Base-by-base conservation (phyloP, 2,113 vertebrate species). In the Malurus alboscapulatus region DNA sequence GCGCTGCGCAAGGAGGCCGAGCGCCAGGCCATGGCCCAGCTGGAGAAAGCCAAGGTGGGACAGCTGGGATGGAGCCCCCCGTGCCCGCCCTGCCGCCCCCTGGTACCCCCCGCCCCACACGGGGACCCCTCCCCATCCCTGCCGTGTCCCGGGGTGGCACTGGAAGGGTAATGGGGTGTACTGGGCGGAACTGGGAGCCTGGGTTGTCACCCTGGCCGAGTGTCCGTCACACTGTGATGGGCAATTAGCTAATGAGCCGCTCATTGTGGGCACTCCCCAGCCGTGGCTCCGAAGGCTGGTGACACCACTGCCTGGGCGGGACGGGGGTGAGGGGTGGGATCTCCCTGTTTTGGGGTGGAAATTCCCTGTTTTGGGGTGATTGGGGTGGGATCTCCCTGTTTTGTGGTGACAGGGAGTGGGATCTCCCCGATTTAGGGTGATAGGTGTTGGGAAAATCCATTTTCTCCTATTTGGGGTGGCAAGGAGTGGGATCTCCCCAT, bases 21-120 rank as follows among this genome's bases (percentile, higher is more conserved):
- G 97, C 98, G 98, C 90, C 99, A 99, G 97, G 99, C 99, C 74
- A 78, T 99, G 87, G 99, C 99, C 9, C 99, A 99, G 76, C 99
- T 99, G 6, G 99, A 99, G 97, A 99, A 99, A 97, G 99, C 99
- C 94, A 99, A 99, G 98, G 99, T 99, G 94, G 97, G 97, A 63
- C 2, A 7, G 9, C 9, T 1, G 59, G 32, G 17, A 5, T 3
- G 15, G 75, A 47, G 27, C 36, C 10, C 29, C 42, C 24, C 11
- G 42, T 2, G 2, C 36, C 25, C 6, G 38, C 51, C 65, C n/a
- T 15, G 55, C 21, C 55, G 17, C 45, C 66, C 38, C 13, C 40
- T 3, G 0, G 21, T 10, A 36, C 47, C 65, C 53, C 18, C 19
- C 5, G 44, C 3, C 55, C 55, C 32, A 17, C 12, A 26, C 45